Evolutionary conservation across 2,888 invertebrate species (phyloP).

Genomic region (Megalurothrips usitatus): DNA sequence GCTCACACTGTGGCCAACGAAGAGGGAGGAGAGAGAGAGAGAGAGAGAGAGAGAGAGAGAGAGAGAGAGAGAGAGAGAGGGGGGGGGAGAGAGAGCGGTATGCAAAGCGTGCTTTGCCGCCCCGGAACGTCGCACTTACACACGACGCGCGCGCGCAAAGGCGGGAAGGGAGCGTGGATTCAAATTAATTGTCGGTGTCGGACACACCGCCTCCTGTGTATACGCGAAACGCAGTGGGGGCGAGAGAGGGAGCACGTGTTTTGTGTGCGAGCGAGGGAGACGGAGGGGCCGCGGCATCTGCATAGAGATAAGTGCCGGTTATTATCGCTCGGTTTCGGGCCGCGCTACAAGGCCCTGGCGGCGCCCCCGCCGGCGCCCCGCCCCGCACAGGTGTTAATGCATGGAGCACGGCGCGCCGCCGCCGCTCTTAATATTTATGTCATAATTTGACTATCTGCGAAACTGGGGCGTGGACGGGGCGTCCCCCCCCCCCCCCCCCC

Average conservation of each 20-base stretch:
- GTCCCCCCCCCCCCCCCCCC: too few relatives aligned
- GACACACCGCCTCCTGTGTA: neutral
- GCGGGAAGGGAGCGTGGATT: neutral
- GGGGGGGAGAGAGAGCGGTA: neutral
- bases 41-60: neutral
- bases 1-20: too few relatives aligned
- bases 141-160: neutral
- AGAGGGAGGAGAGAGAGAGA: too few relatives aligned
- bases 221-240: neutral
- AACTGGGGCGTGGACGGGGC: neutral
- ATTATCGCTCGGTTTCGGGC: neutral
- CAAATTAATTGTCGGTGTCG: neutral
- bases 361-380: too few relatives aligned
- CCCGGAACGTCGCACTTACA: neutral
- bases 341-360: neutral
- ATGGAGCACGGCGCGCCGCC: neutral
- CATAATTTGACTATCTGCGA: slow-evolving; percentile 11
- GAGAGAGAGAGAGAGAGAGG: neutral
- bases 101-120: neutral
- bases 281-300: neutral
- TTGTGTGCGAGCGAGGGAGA: neutral
- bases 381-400: slow-evolving; percentile 5
- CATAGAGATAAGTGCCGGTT: neutral
- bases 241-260: neutral
- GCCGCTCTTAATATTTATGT: neutral